These are phyloP conservation scores for Brachypalpus laphriformis DNA, from an alignment of 2,888 invertebrate genomes.

Conservation along the genomic window DNA sequence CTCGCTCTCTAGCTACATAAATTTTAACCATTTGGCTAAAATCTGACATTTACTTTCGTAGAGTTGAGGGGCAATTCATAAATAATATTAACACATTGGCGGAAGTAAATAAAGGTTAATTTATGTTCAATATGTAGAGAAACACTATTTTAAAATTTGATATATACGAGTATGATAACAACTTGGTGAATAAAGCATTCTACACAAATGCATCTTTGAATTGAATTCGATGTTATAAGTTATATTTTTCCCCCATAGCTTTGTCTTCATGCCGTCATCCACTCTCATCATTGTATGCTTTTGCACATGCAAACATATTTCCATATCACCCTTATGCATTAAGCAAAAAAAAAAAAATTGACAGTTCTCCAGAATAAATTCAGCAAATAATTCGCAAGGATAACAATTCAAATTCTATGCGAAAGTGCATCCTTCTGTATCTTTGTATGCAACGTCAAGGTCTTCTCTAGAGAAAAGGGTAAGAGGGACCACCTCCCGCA, in stretches of 20 bases:
- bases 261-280: background rate
- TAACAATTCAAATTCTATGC: conserved; percentile 56
- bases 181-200: background rate
- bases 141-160: too few species aligned
- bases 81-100: too few species aligned
- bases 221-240: background rate
- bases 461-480: background rate
- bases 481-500: conserved; percentile 4
- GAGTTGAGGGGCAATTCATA: too few species aligned
- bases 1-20: too few species aligned
- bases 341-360: background rate
- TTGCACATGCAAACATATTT: conserved; percentile 5
- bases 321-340: background rate
- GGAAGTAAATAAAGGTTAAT: too few species aligned
- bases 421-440: conserved; percentile 44
- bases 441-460: conserved; percentile 52
- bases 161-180: too few species aligned
- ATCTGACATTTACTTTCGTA: too few species aligned
- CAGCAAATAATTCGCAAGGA: conserved; percentile 49
- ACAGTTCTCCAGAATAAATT: conserved; percentile 23
- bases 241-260: background rate
- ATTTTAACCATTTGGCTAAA: too few species aligned
- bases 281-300: background rate
- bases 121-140: too few species aligned
- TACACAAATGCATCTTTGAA: background rate